A percentile compares a stretch with the other conserved stretches of the same genome.
phyloP scores from a whole-genome alignment of 2,113 vertebrate genomes.

The Esox niger region DNA sequence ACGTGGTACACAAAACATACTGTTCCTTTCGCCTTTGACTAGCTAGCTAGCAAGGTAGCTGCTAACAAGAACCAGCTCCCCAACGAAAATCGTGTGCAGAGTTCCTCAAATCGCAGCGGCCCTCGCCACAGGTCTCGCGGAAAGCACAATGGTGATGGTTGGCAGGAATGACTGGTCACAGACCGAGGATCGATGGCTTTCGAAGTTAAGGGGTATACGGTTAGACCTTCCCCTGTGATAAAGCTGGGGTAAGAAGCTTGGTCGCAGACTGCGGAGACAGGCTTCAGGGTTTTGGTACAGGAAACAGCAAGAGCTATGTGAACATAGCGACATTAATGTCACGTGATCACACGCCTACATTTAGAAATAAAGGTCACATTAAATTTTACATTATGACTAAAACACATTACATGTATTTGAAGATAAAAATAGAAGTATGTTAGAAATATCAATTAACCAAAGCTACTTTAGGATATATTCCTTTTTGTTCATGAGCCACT shows the following conservation, averaged over 20 bases:
- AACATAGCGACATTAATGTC: constrained; percentile 47
- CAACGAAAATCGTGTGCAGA: constrained; percentile 38
- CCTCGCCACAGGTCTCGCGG: constrained; percentile 15
- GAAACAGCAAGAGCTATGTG: constrained; percentile 59
- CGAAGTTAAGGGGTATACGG: constrained; percentile 4
- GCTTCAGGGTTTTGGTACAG: constrained; percentile 53
- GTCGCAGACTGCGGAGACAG: constrained; percentile 7
- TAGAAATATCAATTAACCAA: no score
- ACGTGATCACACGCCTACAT: no score
- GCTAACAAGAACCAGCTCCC: constrained; percentile 49
- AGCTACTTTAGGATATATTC: no score
- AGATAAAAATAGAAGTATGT: no score
- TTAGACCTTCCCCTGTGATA: constrained; percentile 13
- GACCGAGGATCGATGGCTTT: constrained; percentile 10
- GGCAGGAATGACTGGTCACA: constrained; percentile 18
- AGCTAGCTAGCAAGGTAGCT: constrained; percentile 28
- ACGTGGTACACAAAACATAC: constrained; percentile 17
- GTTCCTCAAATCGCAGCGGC: constrained; percentile 2
- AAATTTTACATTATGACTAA: no score
- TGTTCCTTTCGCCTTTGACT: constrained; percentile 1
- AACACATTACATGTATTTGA: no score
- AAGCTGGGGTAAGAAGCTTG: constrained; percentile 22
- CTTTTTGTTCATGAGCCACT: no score
- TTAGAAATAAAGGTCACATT: no score
- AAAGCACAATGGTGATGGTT: constrained; percentile 10